Base-by-base conservation (phyloP, 2,113 vertebrate species). In the Asarcornis scutulata region DNA sequence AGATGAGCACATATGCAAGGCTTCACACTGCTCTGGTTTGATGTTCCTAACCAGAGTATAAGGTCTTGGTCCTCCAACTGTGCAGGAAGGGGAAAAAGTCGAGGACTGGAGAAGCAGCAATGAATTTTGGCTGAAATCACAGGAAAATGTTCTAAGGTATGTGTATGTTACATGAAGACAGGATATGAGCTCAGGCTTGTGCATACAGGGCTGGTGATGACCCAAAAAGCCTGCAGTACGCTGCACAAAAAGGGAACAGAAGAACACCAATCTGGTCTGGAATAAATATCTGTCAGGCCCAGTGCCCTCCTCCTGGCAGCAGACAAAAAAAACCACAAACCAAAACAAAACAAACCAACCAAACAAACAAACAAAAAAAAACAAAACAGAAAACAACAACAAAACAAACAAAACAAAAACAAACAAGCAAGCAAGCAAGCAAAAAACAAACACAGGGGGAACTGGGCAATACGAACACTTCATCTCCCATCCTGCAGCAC, bases 121-220 rank as follows among this genome's bases (percentile, higher is more conserved):
- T 52, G 34, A 50, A 71, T 66, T 71, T 50, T 38, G 27, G 62
- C 32, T 1, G 2, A 71, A 86, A 52, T 83, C 31, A 26, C 52
- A 42, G 17, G 8, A 7, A 74, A 56, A 11, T 17, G 11, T 60
- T 32, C 38, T 53, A 59, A 69, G 8, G 23, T 7, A 8, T 44
- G 64, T 83, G 22, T 27, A 13, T 34, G 52, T 44, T 77, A 29
- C 2, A 56, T 14, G 46, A 75, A 17, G 38, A 83, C 27, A 34
- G n/a, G 20, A 36, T 52, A 59, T 0, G 0, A 74, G 67, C 7
- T 20, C 36, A 60, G 66, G 38, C 26, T 68, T 0, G 2, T 50
- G 23, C n/a, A 15, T n/a, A 31, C 22, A 42, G 42, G 36, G 23
- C 40, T 52, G 17, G 34, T 81, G 59, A 23, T 46, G 44, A 56